Conservation (phyloP, 2,888 invertebrate genomes). For the Eristalis intricaria region DNA sequence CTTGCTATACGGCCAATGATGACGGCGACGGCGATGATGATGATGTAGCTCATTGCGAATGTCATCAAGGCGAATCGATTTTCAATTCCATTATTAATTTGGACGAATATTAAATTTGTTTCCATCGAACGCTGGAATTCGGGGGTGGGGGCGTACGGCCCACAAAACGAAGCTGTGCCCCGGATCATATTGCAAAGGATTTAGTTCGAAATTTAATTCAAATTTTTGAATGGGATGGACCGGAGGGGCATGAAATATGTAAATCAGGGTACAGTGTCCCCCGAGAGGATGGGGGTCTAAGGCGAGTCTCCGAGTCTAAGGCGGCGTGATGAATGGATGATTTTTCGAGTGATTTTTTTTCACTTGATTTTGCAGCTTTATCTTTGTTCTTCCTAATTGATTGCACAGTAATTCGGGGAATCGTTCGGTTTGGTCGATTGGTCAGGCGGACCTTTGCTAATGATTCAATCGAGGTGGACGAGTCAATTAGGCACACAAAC, state of each 20-base stretch:
- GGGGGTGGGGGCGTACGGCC: not conserved
- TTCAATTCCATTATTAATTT: slow-evolving; percentile 39
- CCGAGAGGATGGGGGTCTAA: not conserved
- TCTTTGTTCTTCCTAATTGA: slow-evolving; percentile 36
- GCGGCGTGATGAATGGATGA: slow-evolving; percentile 28
- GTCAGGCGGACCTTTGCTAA: too few relatives aligned
- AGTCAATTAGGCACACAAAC: not conserved
- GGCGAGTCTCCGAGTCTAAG: not conserved
- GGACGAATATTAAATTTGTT: slow-evolving; percentile 40
- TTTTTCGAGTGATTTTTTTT: not conserved
- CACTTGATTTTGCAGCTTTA: not conserved
- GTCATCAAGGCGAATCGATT: slow-evolving; percentile 43
- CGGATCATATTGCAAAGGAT: slow-evolving; percentile 10
- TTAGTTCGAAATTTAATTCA: slow-evolving; percentile 9
- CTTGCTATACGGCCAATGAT: not conserved
- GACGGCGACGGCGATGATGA: slow-evolving; percentile 3
- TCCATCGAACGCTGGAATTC: slow-evolving; percentile 10
- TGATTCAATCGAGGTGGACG: not conserved
- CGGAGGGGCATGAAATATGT: slow-evolving; percentile 14
- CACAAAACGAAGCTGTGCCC: not conserved
- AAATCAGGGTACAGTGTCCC: slow-evolving; percentile 14
- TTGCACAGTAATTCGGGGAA: not conserved
- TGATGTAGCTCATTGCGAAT: slow-evolving; percentile 31
- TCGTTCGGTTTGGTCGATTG: too few relatives aligned
- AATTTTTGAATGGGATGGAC: not conserved